Evolutionary conservation across 2,888 invertebrate species (phyloP).

Genomic region (Trichacis sp.): DNA sequence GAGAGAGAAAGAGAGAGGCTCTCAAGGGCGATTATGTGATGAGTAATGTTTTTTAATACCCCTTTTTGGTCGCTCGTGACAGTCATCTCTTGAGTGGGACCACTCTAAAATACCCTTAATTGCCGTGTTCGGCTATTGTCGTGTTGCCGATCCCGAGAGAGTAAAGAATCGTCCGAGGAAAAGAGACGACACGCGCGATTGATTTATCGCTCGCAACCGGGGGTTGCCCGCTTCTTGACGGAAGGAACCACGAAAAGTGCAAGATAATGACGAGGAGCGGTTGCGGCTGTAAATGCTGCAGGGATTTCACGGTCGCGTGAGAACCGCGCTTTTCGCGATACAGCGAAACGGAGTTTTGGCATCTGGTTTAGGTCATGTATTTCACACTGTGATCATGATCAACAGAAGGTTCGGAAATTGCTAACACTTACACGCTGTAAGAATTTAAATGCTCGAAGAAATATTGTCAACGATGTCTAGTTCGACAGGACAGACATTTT

Average conservation of each 20-base stretch:
- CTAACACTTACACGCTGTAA: too few relatives aligned
- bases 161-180: constrained; percentile 4
- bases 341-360: too few relatives aligned
- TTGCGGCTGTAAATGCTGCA: neutral
- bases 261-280: constrained; percentile 1
- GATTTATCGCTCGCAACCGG: constrained; percentile 35
- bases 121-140: constrained; percentile 58
- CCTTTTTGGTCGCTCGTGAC: constrained; percentile 41
- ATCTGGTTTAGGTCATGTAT: too few relatives aligned
- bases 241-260: neutral
- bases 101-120: constrained; percentile 70
- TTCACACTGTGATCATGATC: too few relatives aligned
- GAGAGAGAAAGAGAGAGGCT: constrained; percentile 11
- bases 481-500: too few relatives aligned
- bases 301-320: too few relatives aligned
- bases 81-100: constrained; percentile 50
- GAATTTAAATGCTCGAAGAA: too few relatives aligned
- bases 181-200: constrained; percentile 31
- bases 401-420: too few relatives aligned
- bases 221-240: constrained; percentile 14
- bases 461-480: too few relatives aligned
- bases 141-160: constrained; percentile 21
- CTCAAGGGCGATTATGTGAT: constrained; percentile 65
- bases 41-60: constrained; percentile 70
- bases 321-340: too few relatives aligned